These are phyloP conservation scores for Colinus virginianus DNA, from an alignment of 2,113 vertebrate genomes.

Conservation along the genomic window DNA sequence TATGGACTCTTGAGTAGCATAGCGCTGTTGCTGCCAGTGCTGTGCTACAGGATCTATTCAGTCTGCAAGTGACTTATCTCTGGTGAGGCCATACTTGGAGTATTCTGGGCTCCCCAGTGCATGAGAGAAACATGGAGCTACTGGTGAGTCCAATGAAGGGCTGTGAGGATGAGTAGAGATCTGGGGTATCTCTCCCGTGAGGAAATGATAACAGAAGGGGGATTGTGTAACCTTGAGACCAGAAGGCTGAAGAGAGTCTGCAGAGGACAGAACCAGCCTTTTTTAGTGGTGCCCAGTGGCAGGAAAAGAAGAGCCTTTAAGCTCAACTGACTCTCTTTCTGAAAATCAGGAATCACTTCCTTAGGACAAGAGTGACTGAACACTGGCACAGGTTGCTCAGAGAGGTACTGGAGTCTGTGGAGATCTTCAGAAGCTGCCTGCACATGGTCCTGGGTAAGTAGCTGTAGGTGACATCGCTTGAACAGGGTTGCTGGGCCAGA, in stretches of 20 bases:
- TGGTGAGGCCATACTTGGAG: neutral
- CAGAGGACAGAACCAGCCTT: neutral
- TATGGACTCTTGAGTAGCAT: neutral
- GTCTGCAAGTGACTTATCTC: neutral
- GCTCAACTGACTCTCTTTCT: neutral
- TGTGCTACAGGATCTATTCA: neutral
- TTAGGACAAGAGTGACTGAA: neutral
- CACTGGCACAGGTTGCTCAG: neutral
- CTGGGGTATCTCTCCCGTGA: neutral
- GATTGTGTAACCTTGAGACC: neutral
- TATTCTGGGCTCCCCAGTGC: neutral
- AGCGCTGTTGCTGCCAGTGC: neutral
- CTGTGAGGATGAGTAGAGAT: neutral
- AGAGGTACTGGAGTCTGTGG: neutral
- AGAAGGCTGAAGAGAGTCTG: neutral
- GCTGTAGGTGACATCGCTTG: neutral
- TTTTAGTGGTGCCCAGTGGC: neutral
- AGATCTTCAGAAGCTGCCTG: neutral
- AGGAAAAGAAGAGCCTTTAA: neutral
- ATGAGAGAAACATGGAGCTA: neutral
- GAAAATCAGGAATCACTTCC: neutral
- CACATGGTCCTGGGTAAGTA: neutral
- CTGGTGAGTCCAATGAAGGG: neutral
- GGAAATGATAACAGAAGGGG: neutral
- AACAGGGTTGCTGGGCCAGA: too few relatives aligned